Base-by-base conservation (phyloP, 2,113 vertebrate species). In the Chascanopsetta lugubris region DNA sequence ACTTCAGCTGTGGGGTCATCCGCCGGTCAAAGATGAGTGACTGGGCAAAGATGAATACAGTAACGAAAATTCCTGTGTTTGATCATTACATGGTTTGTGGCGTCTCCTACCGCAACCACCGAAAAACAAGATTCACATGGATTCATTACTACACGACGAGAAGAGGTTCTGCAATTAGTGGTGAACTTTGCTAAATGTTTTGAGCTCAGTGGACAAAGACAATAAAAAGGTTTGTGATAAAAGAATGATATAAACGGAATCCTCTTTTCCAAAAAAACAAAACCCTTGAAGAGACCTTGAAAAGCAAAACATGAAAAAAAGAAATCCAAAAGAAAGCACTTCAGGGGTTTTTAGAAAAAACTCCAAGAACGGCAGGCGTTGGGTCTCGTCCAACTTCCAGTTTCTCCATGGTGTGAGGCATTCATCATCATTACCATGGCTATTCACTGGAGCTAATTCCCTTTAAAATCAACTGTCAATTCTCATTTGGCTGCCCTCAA, bases 391-490 rank as follows among this genome's bases (percentile, higher is more conserved):
- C 89, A 87, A 85, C 47, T 83, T 57, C 45, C 73, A 25, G 57
- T 67, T 88, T 82, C 81, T 85, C 81, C 83, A 80, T 60, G 72
- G 80, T 78, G 77, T 79, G 0, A 38, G 51, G 71, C 86, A 88
- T 89, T 88, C 85, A 83, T 89, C 85, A 78, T 74, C 83, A 87
- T 90, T 82, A 89, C 76, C 82, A 79, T 27, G 82, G 75, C 82
- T 63, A 78, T 86, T 87, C 71, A 87, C 46, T 2, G 13, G 53
- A 59, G 51, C 76, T 76, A 75, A 87, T 85, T 86, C 86, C 68
- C 70, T 90, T 88, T 79, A 77, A 84, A 85, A 88, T 83, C 83
- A 83, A 63, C 80, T 86, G 88, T 87, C 89, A 80, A 77, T 88
- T 85, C 88, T 82, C 77, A 77, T 83, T 83, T 83, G 79, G 73